A percentile compares a stretch with the other conserved stretches of the same genome.
These are phyloP conservation scores for Lepidotrigona ventralis DNA, from an alignment of 1,140 invertebrate genomes.

Conservation along the genomic window DNA sequence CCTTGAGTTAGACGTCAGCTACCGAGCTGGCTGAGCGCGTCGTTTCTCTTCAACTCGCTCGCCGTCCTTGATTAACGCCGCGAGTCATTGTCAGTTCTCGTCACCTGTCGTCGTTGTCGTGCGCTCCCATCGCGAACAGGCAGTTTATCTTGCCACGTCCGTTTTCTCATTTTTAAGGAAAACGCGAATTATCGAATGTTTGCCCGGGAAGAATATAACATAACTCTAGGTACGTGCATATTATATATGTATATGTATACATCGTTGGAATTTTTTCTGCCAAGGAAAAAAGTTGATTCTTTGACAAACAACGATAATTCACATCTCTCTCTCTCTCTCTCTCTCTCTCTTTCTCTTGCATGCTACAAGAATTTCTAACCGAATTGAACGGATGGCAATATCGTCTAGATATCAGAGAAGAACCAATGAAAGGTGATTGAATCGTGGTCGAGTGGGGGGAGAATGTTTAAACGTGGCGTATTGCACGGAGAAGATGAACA, in stretches of 20 bases:
- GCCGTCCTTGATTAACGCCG: constrained; percentile 41
- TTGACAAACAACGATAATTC: background rate
- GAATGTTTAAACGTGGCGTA: background rate
- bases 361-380: no score
- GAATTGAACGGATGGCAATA: background rate
- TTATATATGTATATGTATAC: background rate
- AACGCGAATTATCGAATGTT: background rate
- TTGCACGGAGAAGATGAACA: background rate
- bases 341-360: no score
- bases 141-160: background rate
- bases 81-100: constrained; percentile 30
- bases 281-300: background rate
- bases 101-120: background rate
- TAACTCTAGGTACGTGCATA: no score
- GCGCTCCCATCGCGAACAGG: background rate
- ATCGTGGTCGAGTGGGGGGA: background rate
- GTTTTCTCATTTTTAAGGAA: background rate
- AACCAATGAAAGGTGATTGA: background rate
- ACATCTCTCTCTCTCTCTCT: background rate
- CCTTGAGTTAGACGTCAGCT: constrained; percentile 76
- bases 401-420: background rate
- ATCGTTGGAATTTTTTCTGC: background rate
- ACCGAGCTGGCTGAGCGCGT: constrained; percentile 16
- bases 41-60: constrained; percentile 14
- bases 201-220: background rate